Percentiles rank a stretch among this genome's conserved stretches.
Evolutionary conservation across 1,140 invertebrate genomes (phyloP).

Genomic region (Aporrectodea caliginosa): DNA sequence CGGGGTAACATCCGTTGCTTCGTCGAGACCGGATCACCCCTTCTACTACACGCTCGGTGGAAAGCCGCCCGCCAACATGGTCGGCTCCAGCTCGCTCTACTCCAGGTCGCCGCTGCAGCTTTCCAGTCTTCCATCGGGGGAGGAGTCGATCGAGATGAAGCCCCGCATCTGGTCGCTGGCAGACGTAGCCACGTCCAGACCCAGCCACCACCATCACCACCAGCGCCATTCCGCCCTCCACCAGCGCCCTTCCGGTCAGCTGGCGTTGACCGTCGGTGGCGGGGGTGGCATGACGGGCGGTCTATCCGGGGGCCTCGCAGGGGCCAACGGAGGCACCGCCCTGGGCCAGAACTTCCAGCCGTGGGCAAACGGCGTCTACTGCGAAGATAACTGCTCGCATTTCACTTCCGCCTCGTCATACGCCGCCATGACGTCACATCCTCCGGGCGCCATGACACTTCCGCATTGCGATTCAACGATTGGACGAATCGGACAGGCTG

Average conservation of each 20-base stretch:
- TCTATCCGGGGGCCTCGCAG: too few relatives aligned
- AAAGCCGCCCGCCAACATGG: too few relatives aligned
- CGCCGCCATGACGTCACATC: background rate
- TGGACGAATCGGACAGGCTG: too few relatives aligned
- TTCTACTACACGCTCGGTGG: background rate
- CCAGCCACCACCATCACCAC: too few relatives aligned
- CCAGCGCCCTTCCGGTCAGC: background rate
- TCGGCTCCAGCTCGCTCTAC: too few relatives aligned
- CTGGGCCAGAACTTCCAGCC: background rate
- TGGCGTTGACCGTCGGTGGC: background rate
- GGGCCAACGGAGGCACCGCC: background rate
- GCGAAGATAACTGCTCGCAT: background rate
- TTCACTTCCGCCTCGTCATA: background rate
- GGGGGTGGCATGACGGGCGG: background rate
- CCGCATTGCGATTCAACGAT: background rate
- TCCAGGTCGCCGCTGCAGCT: background rate
- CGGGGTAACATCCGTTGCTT: too few relatives aligned
- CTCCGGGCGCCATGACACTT: background rate
- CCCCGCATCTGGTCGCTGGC: conserved; percentile 96
- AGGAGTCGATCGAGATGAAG: conserved; percentile 59
- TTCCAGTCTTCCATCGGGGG: background rate
- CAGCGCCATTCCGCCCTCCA: background rate
- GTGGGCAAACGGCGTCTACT: background rate
- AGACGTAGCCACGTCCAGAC: conserved; percentile 92
- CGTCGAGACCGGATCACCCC: too few relatives aligned